phyloP scores from a whole-genome alignment of 2,888 invertebrate genomes.

The Druceiella hillmani region DNA sequence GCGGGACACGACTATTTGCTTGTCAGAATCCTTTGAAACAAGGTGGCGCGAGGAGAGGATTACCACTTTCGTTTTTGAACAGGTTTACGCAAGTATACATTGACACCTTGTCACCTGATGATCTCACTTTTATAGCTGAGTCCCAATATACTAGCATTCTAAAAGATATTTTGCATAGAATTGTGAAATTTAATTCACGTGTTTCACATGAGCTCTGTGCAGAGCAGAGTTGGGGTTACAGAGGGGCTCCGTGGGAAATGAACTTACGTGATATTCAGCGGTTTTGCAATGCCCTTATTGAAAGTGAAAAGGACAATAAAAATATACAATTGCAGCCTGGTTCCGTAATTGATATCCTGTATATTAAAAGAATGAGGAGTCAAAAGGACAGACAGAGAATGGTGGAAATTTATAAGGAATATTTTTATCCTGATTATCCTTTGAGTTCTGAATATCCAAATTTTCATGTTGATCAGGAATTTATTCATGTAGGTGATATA shows the following conservation, averaged over 20 bases:
- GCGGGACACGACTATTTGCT: conserved; percentile 84
- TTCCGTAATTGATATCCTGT: conserved; percentile 71
- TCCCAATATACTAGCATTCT: conserved; percentile 60
- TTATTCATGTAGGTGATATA: conserved; percentile 63
- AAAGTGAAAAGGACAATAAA: conserved; percentile 33
- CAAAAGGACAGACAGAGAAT: conserved; percentile 70
- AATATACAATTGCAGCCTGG: conserved; percentile 43
- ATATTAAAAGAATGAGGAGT: conserved; percentile 82
- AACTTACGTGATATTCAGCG: conserved; percentile 92
- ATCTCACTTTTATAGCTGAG: conserved; percentile 62
- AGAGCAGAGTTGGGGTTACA: conserved; percentile 65
- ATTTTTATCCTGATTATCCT: conserved; percentile 46
- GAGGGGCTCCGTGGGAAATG: conserved; percentile 94
- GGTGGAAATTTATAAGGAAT: conserved; percentile 40
- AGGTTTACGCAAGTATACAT: conserved; percentile 89
- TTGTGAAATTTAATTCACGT: conserved; percentile 74
- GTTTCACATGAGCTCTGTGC: conserved; percentile 59
- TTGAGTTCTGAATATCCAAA: conserved; percentile 51
- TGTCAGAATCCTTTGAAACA: conserved; percentile 97
- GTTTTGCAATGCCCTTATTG: conserved; percentile 78
- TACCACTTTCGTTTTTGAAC: conserved; percentile 96
- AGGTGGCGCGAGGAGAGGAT: conserved; percentile 92
- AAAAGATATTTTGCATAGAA: conserved; percentile 55
- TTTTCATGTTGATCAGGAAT: conserved; percentile 52
- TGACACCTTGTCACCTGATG: conserved; percentile 57